Base-by-base conservation (phyloP, 2,888 invertebrate genomes). In the Pediacus dermestoides region DNA sequence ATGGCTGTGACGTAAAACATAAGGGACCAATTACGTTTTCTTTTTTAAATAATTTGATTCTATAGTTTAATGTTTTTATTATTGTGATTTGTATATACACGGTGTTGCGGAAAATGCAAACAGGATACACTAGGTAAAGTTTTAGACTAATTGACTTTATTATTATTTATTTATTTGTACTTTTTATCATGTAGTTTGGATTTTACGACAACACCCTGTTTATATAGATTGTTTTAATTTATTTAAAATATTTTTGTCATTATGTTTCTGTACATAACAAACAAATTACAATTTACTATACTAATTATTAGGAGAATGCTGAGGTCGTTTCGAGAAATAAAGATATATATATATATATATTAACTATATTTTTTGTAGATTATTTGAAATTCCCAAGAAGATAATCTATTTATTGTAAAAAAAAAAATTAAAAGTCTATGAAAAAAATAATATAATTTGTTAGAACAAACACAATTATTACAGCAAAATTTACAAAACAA, bases 1-100 rank as follows among this genome's bases (percentile, higher is more conserved):
- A n/a, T 45, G 69, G 69, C 69, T 69, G 69, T 69, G 69, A 69
- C 63, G 64, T 59, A 53, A 63, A 61, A 53, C 58, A 54, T 64
- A 63, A 64, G 68, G 68, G 68, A 68, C 68, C 68, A 68, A 64
- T 38, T 51, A 48, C 50, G 46, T 55, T 50, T 40, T 46, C 42
- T 42, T 32, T 16, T 18, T 23, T 37, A 14, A 16, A 31, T 35
- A 30, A 28, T 34, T 37, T 12, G 6, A 18, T n/a, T 18, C 6
- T 18, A 7, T 18, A 18, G 21, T 18, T 18, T 18, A 21, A 11
- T 15, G 26, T 36, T 30, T 16, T 35, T n/a, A n/a, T n/a, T n/a
- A n/a, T n/a, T n/a, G n/a, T n/a, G n/a, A n/a, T n/a, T n/a, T n/a
- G n/a, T n/a, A n/a, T n/a, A n/a, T n/a, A n/a, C n/a, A n/a, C n/a